Conservation (phyloP, 2,888 invertebrate species). For the Auanema freiburgensis region DNA sequence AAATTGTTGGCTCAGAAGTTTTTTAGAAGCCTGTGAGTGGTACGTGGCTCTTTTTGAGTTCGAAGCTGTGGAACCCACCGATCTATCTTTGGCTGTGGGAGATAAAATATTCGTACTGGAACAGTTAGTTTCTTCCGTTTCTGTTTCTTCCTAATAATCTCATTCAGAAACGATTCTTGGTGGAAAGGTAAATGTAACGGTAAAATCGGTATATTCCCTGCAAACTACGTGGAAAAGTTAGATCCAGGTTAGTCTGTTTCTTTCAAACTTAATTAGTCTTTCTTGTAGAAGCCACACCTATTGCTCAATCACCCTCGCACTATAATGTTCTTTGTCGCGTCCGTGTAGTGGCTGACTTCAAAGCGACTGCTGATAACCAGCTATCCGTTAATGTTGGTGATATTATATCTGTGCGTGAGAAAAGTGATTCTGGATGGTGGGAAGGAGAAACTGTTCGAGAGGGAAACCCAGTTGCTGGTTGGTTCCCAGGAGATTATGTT, state of each 20-base stretch:
- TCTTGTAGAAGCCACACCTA: conserved; percentile 1
- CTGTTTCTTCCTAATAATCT: background rate
- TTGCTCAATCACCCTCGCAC: background rate
- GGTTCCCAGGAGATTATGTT: conserved; percentile 98
- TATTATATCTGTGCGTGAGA: conserved; percentile 79
- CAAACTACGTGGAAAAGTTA: conserved; percentile 79
- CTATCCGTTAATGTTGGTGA: conserved; percentile 86
- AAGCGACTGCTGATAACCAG: conserved; percentile 87
- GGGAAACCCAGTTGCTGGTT: conserved; percentile 80
- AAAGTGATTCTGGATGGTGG: conserved; percentile 98
- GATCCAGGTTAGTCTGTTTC: background rate
- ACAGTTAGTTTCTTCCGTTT: conserved; percentile 23
- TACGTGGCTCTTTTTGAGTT: conserved; percentile 89
- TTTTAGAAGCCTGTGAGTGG: conserved; percentile 33
- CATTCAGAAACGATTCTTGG: conserved; percentile 90
- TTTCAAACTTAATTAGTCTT: background rate
- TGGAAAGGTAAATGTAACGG: conserved; percentile 82
- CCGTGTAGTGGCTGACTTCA: conserved; percentile 37
- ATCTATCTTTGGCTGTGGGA: conserved; percentile 70
- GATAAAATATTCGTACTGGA: conserved; percentile 41
- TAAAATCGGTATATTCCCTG: conserved; percentile 89
- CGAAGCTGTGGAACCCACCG: conserved; percentile 83
- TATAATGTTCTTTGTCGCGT: conserved; percentile 24
- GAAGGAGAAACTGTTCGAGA: conserved; percentile 83
- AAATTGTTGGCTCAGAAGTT: background rate